These are phyloP conservation scores for Salvelinus fontinalis DNA, from an alignment of 2,113 vertebrate genomes.

Conservation along the genomic window DNA sequence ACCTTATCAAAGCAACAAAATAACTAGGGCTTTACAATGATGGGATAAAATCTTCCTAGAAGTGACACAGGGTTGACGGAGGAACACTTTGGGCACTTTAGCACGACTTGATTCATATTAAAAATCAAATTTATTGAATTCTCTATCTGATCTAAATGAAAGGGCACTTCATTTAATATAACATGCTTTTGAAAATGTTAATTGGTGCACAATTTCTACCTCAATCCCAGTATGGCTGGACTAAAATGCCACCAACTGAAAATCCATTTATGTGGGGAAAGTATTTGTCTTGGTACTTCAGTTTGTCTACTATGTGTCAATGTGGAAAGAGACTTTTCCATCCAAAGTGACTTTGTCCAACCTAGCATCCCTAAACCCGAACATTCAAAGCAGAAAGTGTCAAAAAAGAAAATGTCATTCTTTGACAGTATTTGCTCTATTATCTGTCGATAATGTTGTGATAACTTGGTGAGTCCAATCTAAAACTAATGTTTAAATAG, in stretches of 20 bases:
- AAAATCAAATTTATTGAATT: too few relatives aligned
- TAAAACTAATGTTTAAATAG: slow-evolving; percentile 45
- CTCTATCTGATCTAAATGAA: too few relatives aligned
- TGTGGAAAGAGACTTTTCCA: slow-evolving; percentile 39
- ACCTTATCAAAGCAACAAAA: too few relatives aligned
- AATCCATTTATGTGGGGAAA: neutral
- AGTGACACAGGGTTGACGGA: too few relatives aligned
- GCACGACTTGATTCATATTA: too few relatives aligned
- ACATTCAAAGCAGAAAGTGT: slow-evolving; percentile 25
- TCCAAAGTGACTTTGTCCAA: slow-evolving; percentile 46
- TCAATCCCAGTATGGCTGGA: neutral
- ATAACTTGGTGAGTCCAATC: slow-evolving; percentile 51
- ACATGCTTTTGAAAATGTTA: too few relatives aligned
- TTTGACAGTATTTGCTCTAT: slow-evolving; percentile 49
- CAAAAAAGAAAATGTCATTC: slow-evolving; percentile 58
- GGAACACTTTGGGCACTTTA: too few relatives aligned
- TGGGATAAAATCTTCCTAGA: too few relatives aligned
- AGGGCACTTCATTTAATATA: too few relatives aligned
- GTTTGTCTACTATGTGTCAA: slow-evolving; percentile 4
- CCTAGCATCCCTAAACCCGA: slow-evolving; percentile 27
- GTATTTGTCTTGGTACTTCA: neutral
- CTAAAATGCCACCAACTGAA: neutral
- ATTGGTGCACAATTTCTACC: too few relatives aligned
- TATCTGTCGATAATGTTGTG: slow-evolving; percentile 39
- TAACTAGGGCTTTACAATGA: too few relatives aligned